A percentile compares a stretch with the other conserved stretches of the same genome.
phyloP scores from a whole-genome alignment of 2,113 vertebrate genomes.

The Corydoras maculifer region DNA sequence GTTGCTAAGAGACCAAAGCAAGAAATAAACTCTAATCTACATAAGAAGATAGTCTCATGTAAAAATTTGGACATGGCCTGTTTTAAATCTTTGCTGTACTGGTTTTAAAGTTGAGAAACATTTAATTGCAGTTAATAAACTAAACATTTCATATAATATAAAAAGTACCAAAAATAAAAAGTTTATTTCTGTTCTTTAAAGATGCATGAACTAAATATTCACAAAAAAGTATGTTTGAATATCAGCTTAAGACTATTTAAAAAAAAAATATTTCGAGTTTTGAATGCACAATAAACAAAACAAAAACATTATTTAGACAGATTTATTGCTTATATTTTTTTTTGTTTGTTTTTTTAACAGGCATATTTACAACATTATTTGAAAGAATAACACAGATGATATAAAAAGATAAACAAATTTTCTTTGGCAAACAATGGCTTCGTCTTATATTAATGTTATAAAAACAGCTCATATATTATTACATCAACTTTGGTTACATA shows the following conservation, averaged over 20 bases:
- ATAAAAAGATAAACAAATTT: conserved; percentile 35
- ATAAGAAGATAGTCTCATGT: too few relatives aligned
- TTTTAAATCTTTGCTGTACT: too few relatives aligned
- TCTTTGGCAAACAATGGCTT: conserved; percentile 36
- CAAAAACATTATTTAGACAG: conserved; percentile 8
- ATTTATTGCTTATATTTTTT: conserved; percentile 42
- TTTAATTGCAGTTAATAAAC: too few relatives aligned
- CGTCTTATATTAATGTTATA: conserved; percentile 47
- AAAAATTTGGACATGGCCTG: too few relatives aligned
- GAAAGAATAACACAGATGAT: not conserved
- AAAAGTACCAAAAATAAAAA: too few relatives aligned
- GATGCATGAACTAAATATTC: too few relatives aligned
- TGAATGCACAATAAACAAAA: conserved; percentile 2
- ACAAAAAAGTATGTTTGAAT: too few relatives aligned
- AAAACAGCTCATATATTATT: conserved; percentile 57
- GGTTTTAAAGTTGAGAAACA: too few relatives aligned
- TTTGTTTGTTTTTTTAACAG: not conserved
- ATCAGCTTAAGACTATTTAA: not conserved
- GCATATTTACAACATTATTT: not conserved
- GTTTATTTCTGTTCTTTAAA: too few relatives aligned
- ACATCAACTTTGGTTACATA: conserved; percentile 51
- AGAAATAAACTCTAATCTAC: conserved; percentile 39
- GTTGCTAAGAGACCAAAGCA: conserved; percentile 51
- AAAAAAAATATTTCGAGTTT: not conserved
- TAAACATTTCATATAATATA: too few relatives aligned